Evolutionary conservation across 2,113 vertebrate species (phyloP).

Genomic region (Calyptommatus sinebrachiatus): DNA sequence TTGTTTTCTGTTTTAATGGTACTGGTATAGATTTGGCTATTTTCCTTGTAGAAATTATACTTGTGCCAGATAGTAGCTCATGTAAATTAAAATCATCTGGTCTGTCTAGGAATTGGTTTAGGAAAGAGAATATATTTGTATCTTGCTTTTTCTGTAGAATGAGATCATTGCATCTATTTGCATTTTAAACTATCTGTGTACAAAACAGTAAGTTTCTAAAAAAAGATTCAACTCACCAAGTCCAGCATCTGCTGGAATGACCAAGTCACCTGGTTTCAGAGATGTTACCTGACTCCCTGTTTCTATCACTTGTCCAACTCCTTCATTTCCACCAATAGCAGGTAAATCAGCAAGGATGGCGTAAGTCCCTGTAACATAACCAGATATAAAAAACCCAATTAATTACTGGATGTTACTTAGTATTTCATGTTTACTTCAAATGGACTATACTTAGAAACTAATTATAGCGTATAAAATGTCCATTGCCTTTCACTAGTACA

Average conservation of each 20-base stretch:
- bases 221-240: conserved; percentile 74
- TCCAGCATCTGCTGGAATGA: conserved; percentile 79
- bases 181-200: not conserved
- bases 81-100: no score
- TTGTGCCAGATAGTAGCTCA: no score
- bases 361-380: conserved; percentile 80
- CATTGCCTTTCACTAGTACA: not conserved
- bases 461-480: not conserved
- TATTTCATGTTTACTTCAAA: not conserved
- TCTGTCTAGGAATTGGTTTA: no score
- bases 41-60: no score
- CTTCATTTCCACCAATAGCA: conserved; percentile 91
- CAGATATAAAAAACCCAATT: fast-evolving
- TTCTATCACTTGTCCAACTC: conserved; percentile 85
- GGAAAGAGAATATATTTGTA: no score
- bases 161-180: not conserved
- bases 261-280: conserved; percentile 85
- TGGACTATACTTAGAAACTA: not conserved
- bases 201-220: not conserved
- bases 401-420: not conserved
- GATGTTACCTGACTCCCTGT: conserved; percentile 76
- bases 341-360: conserved; percentile 82
- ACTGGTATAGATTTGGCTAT: no score
- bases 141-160: no score
- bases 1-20: no score